phyloP scores from a whole-genome alignment of 2,888 invertebrate species.

The Diploptera punctata region DNA sequence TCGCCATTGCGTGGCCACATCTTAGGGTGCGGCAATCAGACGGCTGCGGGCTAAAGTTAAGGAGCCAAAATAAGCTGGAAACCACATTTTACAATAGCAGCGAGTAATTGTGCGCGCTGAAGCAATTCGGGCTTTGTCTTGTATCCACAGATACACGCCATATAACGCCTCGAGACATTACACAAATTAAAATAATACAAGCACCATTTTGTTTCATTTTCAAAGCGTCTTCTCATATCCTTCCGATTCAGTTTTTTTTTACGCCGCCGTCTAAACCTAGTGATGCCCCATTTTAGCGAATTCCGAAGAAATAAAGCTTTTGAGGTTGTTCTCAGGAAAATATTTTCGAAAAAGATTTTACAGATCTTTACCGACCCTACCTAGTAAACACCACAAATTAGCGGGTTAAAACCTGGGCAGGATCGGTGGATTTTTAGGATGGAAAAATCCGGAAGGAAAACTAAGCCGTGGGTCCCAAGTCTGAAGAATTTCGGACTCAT shows the following conservation, averaged over 20 bases:
- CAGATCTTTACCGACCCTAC: too few relatives aligned
- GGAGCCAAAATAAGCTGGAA: constrained; percentile 35
- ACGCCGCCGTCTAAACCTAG: constrained; percentile 6
- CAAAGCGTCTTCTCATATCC: constrained; percentile 1
- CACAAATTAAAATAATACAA: constrained; percentile 35
- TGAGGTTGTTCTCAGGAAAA: too few relatives aligned
- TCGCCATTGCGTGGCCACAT: neutral
- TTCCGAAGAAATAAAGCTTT: too few relatives aligned
- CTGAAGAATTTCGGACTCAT: too few relatives aligned
- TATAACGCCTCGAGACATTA: constrained; percentile 23
- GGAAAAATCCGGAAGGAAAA: neutral
- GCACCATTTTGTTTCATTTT: constrained; percentile 17
- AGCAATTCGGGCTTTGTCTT: too few relatives aligned
- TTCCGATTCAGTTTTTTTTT: neutral
- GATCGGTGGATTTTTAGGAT: neutral
- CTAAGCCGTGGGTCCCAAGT: too few relatives aligned
- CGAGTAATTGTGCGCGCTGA: constrained; percentile 31
- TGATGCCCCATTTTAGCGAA: too few relatives aligned
- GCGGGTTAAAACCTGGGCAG: neutral
- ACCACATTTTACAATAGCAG: constrained; percentile 38
- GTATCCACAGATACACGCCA: constrained; percentile 21
- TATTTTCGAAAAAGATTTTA: too few relatives aligned
- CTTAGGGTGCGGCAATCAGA: constrained; percentile 20
- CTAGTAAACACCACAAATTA: too few relatives aligned
- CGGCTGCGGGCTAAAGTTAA: neutral